Percentiles rank a stretch among this genome's conserved stretches.
These are phyloP conservation scores for Vulpes ferrilata DNA, from an alignment of 2,113 vertebrate species.

Conservation along the genomic window DNA sequence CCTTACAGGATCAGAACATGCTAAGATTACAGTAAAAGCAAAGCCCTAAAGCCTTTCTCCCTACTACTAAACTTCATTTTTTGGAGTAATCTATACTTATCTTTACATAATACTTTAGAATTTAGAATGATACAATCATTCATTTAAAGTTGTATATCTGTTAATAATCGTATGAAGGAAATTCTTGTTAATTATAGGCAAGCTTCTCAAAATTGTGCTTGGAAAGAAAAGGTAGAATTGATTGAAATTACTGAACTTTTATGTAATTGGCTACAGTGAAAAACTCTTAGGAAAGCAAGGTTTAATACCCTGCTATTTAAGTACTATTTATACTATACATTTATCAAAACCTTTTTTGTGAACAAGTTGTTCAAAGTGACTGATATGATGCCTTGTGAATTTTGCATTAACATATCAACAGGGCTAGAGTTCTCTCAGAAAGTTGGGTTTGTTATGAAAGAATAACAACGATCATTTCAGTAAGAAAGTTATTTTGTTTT, in stretches of 20 bases:
- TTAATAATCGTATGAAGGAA: slow-evolving; percentile 52
- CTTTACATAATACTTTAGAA: slow-evolving; percentile 34
- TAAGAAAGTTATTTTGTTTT: slow-evolving; percentile 16
- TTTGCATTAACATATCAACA: slow-evolving; percentile 33
- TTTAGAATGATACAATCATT: slow-evolving; percentile 31
- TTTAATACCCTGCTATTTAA: slow-evolving; percentile 32
- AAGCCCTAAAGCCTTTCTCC: slow-evolving; percentile 53
- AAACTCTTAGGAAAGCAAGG: slow-evolving; percentile 44
- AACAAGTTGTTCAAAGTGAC: slow-evolving; percentile 33
- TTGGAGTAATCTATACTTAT: slow-evolving; percentile 34
- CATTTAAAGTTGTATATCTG: slow-evolving; percentile 58
- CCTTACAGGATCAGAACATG: slow-evolving; percentile 11
- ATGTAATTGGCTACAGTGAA: slow-evolving; percentile 57
- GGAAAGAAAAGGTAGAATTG: slow-evolving; percentile 13
- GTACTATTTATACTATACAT: neutral
- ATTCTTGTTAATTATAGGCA: slow-evolving; percentile 71
- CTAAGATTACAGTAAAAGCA: slow-evolving; percentile 46
- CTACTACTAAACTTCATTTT: slow-evolving; percentile 10
- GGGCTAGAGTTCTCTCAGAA: neutral
- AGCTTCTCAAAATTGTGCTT: slow-evolving; percentile 67
- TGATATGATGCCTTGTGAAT: slow-evolving; percentile 7
- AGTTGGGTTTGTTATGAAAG: slow-evolving; percentile 11
- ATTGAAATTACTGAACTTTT: slow-evolving; percentile 68
- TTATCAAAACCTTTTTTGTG: neutral
- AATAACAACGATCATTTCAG: slow-evolving; percentile 27